Base-by-base conservation (phyloP, 2,797 vertebrate species). In the Sebastes vulpes region DNA sequence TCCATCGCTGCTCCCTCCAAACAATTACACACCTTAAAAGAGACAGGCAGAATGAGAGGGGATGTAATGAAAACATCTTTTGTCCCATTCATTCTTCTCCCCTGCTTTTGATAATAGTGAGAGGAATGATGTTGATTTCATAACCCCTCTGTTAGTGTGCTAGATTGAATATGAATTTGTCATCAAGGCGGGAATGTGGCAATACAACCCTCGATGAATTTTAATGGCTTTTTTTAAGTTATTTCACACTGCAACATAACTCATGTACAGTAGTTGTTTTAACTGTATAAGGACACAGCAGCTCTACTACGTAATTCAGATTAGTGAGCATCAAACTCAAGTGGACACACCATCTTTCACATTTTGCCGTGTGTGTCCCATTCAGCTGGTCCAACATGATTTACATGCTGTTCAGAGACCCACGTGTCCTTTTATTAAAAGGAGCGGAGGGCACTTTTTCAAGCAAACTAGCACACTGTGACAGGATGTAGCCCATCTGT, bases 1-100 rank as follows among this genome's bases (percentile, higher is more conserved):
- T 86, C 78, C 69, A 76, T 91, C 86, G 89, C 76, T 89, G 60
- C 84, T 88, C 78, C 83, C 65, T 77, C 58, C 70, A 81, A 91
- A 92, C 81, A 89, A 89, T 89, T 84, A 86, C 59, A 75, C 79
- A 81, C 67, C 68, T 84, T 76, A 73, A 82, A 42, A 77, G 71
- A 85, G 64, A 83, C 61, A 32, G 54, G 29, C 65, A 80, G 50
- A 81, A 65, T 67, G 61, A 81, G 72, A 66, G n/a, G 56, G 58
- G 64, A 71, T 79, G 63, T 50, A 65, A 82, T 77, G 31, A 42
- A 86, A 87, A 67, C 23, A 46, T 52, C 14, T 60, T 61, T 46
- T 46, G 48, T 79, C 59, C 32, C 50, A 54, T 71, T 81, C 25
- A 0, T 54, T 73, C 23, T 50, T 60, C 65, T 72, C 14, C 6